Conservation (phyloP, 1,140 invertebrate genomes). For the Drosophila ercepeae region DNA sequence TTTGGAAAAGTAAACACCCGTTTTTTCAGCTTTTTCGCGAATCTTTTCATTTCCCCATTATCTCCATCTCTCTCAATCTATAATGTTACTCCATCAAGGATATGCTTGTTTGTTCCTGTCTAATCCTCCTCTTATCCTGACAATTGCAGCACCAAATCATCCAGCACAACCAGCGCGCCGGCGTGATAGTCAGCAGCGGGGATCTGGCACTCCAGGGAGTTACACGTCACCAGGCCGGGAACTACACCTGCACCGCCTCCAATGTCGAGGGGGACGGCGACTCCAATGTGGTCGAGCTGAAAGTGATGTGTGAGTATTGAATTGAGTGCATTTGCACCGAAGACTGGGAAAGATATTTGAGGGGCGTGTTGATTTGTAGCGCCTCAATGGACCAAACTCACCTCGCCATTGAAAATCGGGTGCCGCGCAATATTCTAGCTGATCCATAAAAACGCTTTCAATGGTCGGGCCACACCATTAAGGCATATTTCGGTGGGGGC, state of each 20-base stretch:
- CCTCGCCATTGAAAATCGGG: constrained; percentile 1
- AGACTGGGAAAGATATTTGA: neutral
- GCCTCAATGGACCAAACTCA: neutral
- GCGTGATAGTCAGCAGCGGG: constrained; percentile 92
- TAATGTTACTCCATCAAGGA: no score
- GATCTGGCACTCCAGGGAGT: constrained; percentile 92
- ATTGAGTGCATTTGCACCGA: neutral
- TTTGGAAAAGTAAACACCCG: no score
- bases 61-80: no score
- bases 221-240: constrained; percentile 91
- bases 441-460: constrained; percentile 21
- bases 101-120: no score
- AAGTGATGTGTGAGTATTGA: constrained; percentile 94
- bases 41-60: no score
- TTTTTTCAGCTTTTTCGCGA: no score
- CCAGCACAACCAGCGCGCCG: constrained; percentile 91
- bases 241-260: constrained; percentile 93
- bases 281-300: constrained; percentile 91
- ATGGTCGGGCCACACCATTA: constrained; percentile 36
- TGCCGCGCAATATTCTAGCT: neutral
- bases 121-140: constrained; percentile 12
- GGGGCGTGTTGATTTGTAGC: constrained; percentile 21
- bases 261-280: constrained; percentile 95
- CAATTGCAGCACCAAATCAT: constrained; percentile 89
- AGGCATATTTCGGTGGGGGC: constrained; percentile 25